phyloP scores from a whole-genome alignment of 30 jellyfish, hydroid and myxozoan genomes.

The Aurelia aurita complex sp. Pacific region DNA sequence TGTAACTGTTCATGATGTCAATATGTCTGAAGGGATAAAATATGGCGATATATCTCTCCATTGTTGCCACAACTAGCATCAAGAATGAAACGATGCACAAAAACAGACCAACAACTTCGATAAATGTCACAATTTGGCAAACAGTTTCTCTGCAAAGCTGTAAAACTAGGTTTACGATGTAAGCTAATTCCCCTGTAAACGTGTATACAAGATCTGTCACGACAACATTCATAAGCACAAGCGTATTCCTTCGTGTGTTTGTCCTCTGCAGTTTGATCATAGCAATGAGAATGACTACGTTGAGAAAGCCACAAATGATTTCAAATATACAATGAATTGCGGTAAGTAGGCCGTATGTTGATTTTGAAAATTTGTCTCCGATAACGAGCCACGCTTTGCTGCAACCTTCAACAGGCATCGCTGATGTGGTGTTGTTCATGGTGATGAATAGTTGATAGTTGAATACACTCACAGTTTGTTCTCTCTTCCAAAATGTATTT shows the following conservation, averaged over 20 bases:
- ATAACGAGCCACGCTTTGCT: constrained; percentile 39
- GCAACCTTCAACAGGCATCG: constrained; percentile 16
- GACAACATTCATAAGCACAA: constrained; percentile 25
- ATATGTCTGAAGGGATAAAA: constrained; percentile 48
- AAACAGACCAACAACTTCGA: constrained; percentile 43
- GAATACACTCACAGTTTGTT: neutral
- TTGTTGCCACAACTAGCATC: constrained; percentile 52
- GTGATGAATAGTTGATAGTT: neutral
- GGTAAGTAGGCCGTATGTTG: constrained; percentile 4
- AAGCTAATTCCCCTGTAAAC: constrained; percentile 38
- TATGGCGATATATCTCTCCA: constrained; percentile 56
- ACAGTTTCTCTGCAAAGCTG: constrained; percentile 8
- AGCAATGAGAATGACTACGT: constrained; percentile 18
- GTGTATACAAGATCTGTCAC: constrained; percentile 50
- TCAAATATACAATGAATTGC: constrained; percentile 37
- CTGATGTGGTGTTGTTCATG: neutral
- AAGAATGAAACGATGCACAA: constrained; percentile 52
- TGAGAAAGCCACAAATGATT: constrained; percentile 13
- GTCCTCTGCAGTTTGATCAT: constrained; percentile 19
- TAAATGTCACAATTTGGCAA: constrained; percentile 20
- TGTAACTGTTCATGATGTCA: neutral
- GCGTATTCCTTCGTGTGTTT: constrained; percentile 5
- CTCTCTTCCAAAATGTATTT: too few relatives aligned
- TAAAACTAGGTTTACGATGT: constrained; percentile 17
- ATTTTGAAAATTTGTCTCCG: neutral